Evolutionary conservation across 2,888 invertebrate genomes (phyloP).

Genomic region (Acronicta aceris): DNA sequence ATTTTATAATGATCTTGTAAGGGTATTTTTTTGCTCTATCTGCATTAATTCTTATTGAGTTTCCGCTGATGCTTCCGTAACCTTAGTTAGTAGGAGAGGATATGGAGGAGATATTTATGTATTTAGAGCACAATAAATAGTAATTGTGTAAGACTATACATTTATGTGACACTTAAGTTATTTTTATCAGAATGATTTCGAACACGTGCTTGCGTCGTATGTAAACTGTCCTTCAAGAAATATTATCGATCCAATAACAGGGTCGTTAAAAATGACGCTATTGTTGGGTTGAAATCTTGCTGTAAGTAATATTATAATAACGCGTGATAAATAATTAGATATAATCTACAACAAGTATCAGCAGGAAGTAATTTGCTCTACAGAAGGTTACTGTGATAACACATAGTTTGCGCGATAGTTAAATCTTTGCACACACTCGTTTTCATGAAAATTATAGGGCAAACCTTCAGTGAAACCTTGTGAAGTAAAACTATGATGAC

Average conservation of each 20-base stretch:
- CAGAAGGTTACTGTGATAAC: slow-evolving; percentile 86
- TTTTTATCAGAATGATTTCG: slow-evolving; percentile 9
- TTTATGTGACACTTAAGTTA: neutral
- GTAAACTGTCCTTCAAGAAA: slow-evolving; percentile 38
- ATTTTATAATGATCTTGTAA: slow-evolving; percentile 33
- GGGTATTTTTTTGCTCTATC: slow-evolving; percentile 12
- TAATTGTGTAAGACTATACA: neutral
- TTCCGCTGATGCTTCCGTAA: slow-evolving; percentile 13
- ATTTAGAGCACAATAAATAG: neutral
- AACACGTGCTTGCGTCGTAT: slow-evolving; percentile 9
- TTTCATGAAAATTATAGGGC: slow-evolving; percentile 18
- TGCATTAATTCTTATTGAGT: slow-evolving; percentile 3
- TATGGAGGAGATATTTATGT: neutral
- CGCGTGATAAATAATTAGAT: slow-evolving; percentile 56
- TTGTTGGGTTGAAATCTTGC: slow-evolving; percentile 13
- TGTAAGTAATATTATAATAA: slow-evolving; percentile 34
- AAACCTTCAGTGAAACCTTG: neutral
- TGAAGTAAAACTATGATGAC: neutral
- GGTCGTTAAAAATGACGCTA: slow-evolving; percentile 24
- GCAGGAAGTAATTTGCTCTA: slow-evolving; percentile 85
- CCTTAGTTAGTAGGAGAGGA: neutral
- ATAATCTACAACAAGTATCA: slow-evolving; percentile 71
- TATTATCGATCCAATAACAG: slow-evolving; percentile 27
- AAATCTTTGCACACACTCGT: slow-evolving; percentile 41
- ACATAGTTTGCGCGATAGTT: slow-evolving; percentile 59